Evolutionary conservation across 2,888 invertebrate species (phyloP).

Genomic region (Pantelozetes paolii): DNA sequence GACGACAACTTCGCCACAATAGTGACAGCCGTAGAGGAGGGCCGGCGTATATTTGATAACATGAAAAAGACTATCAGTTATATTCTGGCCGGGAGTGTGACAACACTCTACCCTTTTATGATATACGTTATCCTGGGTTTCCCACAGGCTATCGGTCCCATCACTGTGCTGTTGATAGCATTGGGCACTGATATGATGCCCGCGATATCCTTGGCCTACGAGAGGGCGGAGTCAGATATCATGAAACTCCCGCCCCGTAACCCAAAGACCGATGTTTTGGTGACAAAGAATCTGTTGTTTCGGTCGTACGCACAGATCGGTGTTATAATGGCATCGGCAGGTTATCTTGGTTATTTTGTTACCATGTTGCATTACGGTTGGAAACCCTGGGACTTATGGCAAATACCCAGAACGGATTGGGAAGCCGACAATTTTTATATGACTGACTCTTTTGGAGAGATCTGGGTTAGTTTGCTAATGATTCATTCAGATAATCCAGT

Average conservation of each 20-base stretch:
- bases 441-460: not conserved
- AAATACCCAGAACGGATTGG: not conserved
- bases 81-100: conserved; percentile 54
- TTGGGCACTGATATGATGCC: conserved; percentile 55
- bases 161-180: conserved; percentile 54
- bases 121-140: conserved; percentile 53
- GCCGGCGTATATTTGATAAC: conserved; percentile 46
- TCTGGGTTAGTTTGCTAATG: not conserved
- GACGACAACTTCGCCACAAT: conserved; percentile 57
- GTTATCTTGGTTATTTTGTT: conserved; percentile 88
- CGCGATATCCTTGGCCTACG: conserved; percentile 54
- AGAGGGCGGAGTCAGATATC: conserved; percentile 54
- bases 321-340: conserved; percentile 59
- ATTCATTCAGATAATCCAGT: not conserved
- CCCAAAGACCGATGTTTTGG: conserved; percentile 55
- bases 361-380: conserved; percentile 99
- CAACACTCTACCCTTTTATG: conserved; percentile 54
- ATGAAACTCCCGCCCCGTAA: conserved; percentile 60
- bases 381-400: conserved; percentile 56
- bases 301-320: conserved; percentile 93
- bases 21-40: conserved; percentile 56
- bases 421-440: not conserved
- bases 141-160: conserved; percentile 53
- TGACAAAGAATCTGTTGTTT: conserved; percentile 61
- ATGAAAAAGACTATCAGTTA: conserved; percentile 52